Conservation (phyloP, 2,888 invertebrate genomes). For the Epinotia bilunana region DNA sequence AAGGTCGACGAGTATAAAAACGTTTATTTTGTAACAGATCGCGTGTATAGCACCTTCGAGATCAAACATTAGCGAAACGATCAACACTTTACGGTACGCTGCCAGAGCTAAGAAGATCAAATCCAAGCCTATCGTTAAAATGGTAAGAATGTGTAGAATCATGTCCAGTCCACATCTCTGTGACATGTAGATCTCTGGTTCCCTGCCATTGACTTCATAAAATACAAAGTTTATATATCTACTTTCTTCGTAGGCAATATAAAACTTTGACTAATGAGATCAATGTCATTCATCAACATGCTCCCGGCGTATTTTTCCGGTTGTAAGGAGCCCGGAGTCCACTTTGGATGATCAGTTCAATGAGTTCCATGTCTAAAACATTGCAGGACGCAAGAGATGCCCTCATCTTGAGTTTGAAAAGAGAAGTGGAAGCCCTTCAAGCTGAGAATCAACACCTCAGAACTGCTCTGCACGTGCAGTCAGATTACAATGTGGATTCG, state of each 20-base stretch:
- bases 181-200: no score
- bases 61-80: constrained; percentile 93
- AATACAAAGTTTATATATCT: no score
- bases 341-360: background rate
- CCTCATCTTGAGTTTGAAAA: constrained; percentile 93
- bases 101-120: constrained; percentile 96
- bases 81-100: constrained; percentile 96
- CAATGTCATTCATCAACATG: no score
- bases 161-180: no score
- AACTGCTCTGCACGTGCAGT: constrained; percentile 88
- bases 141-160: constrained; percentile 85
- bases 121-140: constrained; percentile 96
- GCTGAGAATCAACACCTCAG: constrained; percentile 95
- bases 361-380: background rate
- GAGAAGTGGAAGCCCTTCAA: constrained; percentile 93
- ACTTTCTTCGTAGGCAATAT: no score
- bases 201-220: background rate
- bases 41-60: constrained; percentile 97
- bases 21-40: constrained; percentile 84
- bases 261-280: no score
- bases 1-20: no score
- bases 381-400: constrained; percentile 95
- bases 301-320: no score
- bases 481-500: constrained; percentile 72
- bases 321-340: no score